Base-by-base conservation (phyloP, 2,888 invertebrate species). In the Dynastes grantii region DNA sequence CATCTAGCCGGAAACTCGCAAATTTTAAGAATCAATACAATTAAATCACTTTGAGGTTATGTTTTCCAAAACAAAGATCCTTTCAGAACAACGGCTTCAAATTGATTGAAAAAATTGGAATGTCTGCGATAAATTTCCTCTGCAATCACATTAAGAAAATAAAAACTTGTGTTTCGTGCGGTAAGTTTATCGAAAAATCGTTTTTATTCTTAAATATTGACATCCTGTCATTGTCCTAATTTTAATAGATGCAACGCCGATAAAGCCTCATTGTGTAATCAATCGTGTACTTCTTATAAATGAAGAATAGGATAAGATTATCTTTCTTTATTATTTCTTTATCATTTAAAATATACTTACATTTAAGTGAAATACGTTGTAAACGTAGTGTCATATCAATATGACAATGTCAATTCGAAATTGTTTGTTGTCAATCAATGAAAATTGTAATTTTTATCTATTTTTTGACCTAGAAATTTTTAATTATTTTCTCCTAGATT, bases 111-210 rank as follows among this genome's bases (percentile, higher is more conserved):
- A 27, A 68, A 51, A 32, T 68, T 16, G 51, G n/a, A 9, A 68
- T 68, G 68, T 68, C 68, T 13, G 22, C 51, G 22, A 53, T 68
- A 22, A 11, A 68, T 68, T 68, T 68, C 51, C 51, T 68, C 8
- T 68, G 68, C 29, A 29, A 29, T 51, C 49, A 68, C 22, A 29
- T 51, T 27, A 68, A 68, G 51, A 68, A 68, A 13, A 27, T 68
- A n/a, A 68, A 68, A 53, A 68, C 68, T 9, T 68, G 68, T 29
- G 68, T 68, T 51, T 68, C 68, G 2, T 68, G 68, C 6, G 68
- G 68, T 68, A 68, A 68, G 68, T 68, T 27, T 32, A 13, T 22
- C 22, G 4, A 58, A 58, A 22, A 22, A 58, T 8, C 22, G 8
- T 16, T 16, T 6, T 63, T 27, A 6, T 32, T 32, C 13, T 32